Evolutionary conservation across 2,113 vertebrate genomes (phyloP), one percentile per base, ranked within the genome.

Genomic region (Stigmatopora nigra): DNA sequence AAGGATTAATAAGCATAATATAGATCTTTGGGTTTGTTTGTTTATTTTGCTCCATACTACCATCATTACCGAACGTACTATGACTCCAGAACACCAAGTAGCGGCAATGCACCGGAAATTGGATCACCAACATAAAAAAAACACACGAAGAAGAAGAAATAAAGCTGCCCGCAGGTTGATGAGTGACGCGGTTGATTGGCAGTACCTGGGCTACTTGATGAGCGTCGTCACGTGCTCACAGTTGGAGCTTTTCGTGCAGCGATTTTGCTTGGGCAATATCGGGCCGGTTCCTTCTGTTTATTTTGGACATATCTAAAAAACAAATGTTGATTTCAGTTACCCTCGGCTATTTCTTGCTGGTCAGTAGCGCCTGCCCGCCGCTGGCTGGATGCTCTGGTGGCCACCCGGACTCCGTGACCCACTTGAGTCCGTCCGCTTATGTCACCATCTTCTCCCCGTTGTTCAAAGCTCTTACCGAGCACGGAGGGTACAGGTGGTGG

Each of bases 391-490:
- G 67, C 0, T 49, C 84, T 8, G 73, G 53, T 0, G 53, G 35
- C 31, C 66, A 80, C 56, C 53, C 79, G 31, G 73, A 13, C 25
- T 81, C 61, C 1, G 51, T 53, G 11, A 67, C 58, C 0, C 80
- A 71, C 11, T 0, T 74, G 5, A 66, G 72, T 0, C 60, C 76
- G 22, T 62, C 63, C 14, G 76, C 78, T 2, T 85, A 89, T 59
- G 79, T 75, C 57, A 88, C 82, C 69, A 89, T 90, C 69, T 80
- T 94, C 72, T 89, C 91, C 1, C 89, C 92, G 1, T 85, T 95
- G 57, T 83, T 96, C 63, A 92, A 91, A 75, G 90, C 91, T 45
- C 83, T 96, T 77, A 91, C 87, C 0, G 86, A 88, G 4, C 90
- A 84, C 64, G 87, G 83, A 31, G 87, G 79, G 3, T 66, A 86